Base-by-base conservation (phyloP, 2,113 vertebrate genomes). In the Oreochromis spilurus region DNA sequence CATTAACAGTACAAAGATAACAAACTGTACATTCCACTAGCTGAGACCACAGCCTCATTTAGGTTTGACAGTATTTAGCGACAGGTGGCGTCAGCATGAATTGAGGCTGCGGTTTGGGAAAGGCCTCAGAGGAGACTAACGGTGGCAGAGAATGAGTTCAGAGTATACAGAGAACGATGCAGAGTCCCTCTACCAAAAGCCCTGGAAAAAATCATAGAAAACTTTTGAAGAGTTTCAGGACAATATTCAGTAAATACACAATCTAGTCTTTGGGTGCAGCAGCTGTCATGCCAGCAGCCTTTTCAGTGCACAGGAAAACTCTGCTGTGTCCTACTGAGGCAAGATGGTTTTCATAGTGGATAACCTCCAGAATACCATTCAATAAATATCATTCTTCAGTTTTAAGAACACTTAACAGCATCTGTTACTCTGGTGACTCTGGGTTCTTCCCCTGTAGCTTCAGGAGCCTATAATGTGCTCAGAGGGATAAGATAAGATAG, bases 51-150 rank as follows among this genome's bases (percentile, higher is more conserved):
- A 65, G 0, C 19, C 34, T 38, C 60, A 65, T 65, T n/a, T 0
- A 65, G 10, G 34, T 2, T 38, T 38, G 60, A 65, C 60, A 65
- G 0, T 65, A 7, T 65, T 65, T 5, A n/a, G 60, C 2, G 10
- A 36, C 60, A 65, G 6, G 34, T 38, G 34, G 60, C 6, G 2
- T 65, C 17, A 4, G 17, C 58, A 7, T 65, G 60, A 65, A 36
- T 62, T n/a, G 31, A 62, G 58, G 58, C 58, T 62, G 9, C 0
- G 1, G 60, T 38, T 65, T 65, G 34, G 34, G 0, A 65, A 65
- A 65, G 60, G 4, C 60, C 60, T 65, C 1, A 38, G 34, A 65
- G 19, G 34, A 38, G 34, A 65, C 0, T 38, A 0, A n/a, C 34
- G 34, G 58, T 0, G 3, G 58, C 58, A 65, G 19, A 3, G 57